phyloP scores from a whole-genome alignment of 1,140 invertebrate genomes.

The Pristionchus pacificus region DNA sequence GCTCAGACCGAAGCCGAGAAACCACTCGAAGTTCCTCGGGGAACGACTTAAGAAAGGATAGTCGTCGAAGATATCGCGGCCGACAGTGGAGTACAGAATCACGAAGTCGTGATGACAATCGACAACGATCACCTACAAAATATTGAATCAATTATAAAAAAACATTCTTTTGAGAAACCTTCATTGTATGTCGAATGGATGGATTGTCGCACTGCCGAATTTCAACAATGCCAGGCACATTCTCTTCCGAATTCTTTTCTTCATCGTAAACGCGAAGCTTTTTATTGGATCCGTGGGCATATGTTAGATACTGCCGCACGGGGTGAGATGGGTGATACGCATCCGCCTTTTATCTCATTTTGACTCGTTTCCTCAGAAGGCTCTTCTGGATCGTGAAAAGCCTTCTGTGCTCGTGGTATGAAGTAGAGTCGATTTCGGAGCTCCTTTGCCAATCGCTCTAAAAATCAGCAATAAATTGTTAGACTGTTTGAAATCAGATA shows the following conservation, averaged over 20 bases:
- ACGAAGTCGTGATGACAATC: conserved; percentile 1
- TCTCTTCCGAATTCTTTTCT: too few relatives aligned
- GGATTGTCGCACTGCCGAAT: too few relatives aligned
- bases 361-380: too few relatives aligned
- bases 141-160: conserved; percentile 3
- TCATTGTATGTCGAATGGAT: background rate
- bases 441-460: background rate
- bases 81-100: background rate
- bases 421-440: background rate
- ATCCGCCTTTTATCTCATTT: background rate
- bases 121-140: conserved; percentile 6
- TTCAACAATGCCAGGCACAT: too few relatives aligned
- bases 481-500: conserved; percentile 4
- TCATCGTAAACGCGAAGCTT: too few relatives aligned
- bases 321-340: background rate
- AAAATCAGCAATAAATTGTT: background rate
- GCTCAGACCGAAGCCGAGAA: conserved; percentile 1
- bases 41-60: too few relatives aligned
- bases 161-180: background rate
- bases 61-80: background rate
- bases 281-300: too few relatives aligned
- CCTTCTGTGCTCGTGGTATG: too few relatives aligned
- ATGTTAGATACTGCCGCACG: background rate
- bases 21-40: too few relatives aligned
- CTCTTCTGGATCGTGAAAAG: too few relatives aligned